A percentile compares a stretch with the other conserved stretches of the same genome.
Conservation (phyloP, 2,113 vertebrate genomes). For the Oryzias javanicus region DNA sequence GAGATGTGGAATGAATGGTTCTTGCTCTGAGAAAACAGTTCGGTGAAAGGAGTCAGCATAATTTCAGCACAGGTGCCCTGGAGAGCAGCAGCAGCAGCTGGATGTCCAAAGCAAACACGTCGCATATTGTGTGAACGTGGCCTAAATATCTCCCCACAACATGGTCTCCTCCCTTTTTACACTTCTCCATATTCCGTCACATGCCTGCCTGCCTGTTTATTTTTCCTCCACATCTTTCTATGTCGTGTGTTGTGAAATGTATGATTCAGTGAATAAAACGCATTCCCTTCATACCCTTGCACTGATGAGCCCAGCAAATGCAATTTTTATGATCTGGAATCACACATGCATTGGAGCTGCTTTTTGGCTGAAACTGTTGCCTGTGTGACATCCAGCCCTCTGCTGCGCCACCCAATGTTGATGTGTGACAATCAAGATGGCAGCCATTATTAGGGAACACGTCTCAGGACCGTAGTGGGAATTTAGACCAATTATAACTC, state of each 20-base stretch:
- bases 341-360: constrained; percentile 20
- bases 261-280: constrained; percentile 44
- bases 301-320: constrained; percentile 48
- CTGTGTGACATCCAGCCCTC: constrained; percentile 8
- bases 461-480: constrained; percentile 23
- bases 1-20: constrained; percentile 50
- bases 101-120: constrained; percentile 39
- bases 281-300: constrained; percentile 26
- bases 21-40: constrained; percentile 56
- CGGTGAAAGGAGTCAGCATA: constrained; percentile 48
- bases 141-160: constrained; percentile 62
- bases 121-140: constrained; percentile 55
- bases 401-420: constrained; percentile 22
- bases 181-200: constrained; percentile 65
- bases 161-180: constrained; percentile 57
- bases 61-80: constrained; percentile 40
- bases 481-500: constrained; percentile 41
- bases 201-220: constrained; percentile 20
- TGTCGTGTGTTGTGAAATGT: constrained; percentile 45
- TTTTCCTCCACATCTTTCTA: constrained; percentile 28
- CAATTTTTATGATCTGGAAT: constrained; percentile 33
- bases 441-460: constrained; percentile 39
- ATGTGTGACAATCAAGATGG: constrained; percentile 38
- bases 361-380: constrained; percentile 13
- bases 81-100: constrained; percentile 56